Evolutionary conservation across 1,140 invertebrate genomes (phyloP).

Genomic region (Brachionus plicatilis): DNA sequence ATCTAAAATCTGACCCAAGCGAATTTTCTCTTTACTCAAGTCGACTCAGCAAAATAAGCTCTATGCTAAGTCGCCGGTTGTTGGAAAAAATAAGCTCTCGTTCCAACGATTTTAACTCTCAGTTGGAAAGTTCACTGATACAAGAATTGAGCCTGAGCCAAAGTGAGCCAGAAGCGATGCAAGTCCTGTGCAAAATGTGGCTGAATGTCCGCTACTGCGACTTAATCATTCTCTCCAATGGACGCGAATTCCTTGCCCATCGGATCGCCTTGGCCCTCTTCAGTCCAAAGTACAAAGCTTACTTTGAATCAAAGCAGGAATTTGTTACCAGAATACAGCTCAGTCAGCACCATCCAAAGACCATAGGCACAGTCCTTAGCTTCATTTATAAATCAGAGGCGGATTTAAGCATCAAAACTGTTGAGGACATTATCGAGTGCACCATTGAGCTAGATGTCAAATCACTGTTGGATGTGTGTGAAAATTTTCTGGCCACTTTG

Average conservation of each 20-base stretch:
- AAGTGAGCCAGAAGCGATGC: neutral
- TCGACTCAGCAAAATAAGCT: neutral
- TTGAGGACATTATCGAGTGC: neutral
- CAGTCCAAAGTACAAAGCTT: neutral
- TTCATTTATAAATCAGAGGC: neutral
- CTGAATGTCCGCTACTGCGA: neutral
- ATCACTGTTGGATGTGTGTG: neutral
- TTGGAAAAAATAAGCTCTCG: neutral
- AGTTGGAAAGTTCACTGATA: neutral
- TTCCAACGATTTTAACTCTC: neutral
- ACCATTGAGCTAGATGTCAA: neutral
- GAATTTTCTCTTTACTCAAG: neutral
- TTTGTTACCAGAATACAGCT: slow-evolving; percentile 21
- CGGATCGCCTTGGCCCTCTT: neutral
- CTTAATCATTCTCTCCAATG: neutral
- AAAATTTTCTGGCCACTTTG: neutral
- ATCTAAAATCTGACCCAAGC: neutral
- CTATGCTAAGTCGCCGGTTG: neutral
- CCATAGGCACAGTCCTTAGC: neutral
- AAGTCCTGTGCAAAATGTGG: neutral
- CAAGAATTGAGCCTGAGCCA: neutral
- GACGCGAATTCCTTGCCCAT: slow-evolving; percentile 22
- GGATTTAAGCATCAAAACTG: neutral
- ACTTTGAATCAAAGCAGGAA: neutral
- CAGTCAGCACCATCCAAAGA: neutral